Conservation (phyloP, 2,113 vertebrate species). For the Pollimyrus isidori region DNA sequence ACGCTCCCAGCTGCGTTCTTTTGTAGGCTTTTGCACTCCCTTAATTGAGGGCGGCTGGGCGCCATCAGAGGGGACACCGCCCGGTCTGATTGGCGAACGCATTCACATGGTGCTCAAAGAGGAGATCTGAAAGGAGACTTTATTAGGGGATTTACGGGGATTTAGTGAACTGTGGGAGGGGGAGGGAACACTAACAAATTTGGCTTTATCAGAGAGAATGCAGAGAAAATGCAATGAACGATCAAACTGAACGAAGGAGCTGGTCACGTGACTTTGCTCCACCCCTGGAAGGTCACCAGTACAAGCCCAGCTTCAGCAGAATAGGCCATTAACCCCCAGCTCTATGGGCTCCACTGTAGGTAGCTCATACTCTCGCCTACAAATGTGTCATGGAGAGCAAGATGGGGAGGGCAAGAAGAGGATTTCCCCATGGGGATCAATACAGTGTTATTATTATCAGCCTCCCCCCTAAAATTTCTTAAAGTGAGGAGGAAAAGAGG, state of each 20-base stretch:
- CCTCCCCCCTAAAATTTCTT: neutral
- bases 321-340: neutral
- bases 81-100: neutral
- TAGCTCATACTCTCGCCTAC: neutral
- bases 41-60: neutral
- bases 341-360: neutral
- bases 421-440: neutral
- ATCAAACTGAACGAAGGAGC: neutral
- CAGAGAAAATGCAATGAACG: neutral
- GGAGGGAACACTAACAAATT: neutral
- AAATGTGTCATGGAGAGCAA: neutral
- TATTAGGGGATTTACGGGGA: neutral
- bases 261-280: neutral
- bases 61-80: neutral
- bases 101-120: neutral
- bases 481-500: neutral
- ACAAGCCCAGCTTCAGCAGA: neutral
- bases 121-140: neutral
- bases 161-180: neutral
- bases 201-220: neutral
- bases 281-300: neutral
- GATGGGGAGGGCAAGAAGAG: neutral
- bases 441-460: neutral
- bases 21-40: neutral
- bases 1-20: neutral